These are phyloP conservation scores for Dione juno DNA, from an alignment of 2,888 invertebrate species.

Conservation along the genomic window DNA sequence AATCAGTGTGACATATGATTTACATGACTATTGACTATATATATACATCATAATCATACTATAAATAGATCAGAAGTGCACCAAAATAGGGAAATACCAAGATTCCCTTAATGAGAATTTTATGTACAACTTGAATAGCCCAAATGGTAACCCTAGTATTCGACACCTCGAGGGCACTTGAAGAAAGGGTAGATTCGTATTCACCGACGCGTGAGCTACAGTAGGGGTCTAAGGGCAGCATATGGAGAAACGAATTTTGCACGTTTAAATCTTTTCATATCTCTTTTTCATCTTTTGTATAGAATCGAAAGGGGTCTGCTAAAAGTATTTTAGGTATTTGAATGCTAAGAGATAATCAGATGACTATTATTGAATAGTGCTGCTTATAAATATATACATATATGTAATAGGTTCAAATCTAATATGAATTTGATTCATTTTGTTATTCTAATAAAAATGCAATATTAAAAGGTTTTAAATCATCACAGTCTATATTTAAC, in stretches of 20 bases:
- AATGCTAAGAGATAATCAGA: not conserved
- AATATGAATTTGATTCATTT: not conserved
- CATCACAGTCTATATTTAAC: not conserved
- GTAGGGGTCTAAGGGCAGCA: conserved; percentile 42
- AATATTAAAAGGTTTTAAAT: not conserved
- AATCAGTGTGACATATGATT: too few species aligned
- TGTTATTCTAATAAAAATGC: too few species aligned
- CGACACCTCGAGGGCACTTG: conserved; percentile 49
- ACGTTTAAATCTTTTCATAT: conserved; percentile 30
- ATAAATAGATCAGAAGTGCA: not conserved
- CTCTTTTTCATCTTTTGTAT: conserved; percentile 11
- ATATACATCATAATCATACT: too few species aligned
- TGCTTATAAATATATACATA: not conserved
- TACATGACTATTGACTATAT: too few species aligned
- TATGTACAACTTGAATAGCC: conserved; percentile 16
- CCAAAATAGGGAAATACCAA: conserved; percentile 1
- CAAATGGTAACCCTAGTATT: conserved; percentile 39
- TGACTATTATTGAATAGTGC: not conserved
- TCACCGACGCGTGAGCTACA: conserved; percentile 43
- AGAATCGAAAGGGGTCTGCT: not conserved
- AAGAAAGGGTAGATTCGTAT: conserved; percentile 43
- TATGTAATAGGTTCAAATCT: not conserved
- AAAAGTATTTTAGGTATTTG: not conserved
- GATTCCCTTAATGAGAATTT: conserved; percentile 14
- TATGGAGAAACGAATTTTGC: conserved; percentile 37